These are phyloP conservation scores for Pandemis corylana DNA, from an alignment of 2,888 invertebrate species.

Conservation along the genomic window DNA sequence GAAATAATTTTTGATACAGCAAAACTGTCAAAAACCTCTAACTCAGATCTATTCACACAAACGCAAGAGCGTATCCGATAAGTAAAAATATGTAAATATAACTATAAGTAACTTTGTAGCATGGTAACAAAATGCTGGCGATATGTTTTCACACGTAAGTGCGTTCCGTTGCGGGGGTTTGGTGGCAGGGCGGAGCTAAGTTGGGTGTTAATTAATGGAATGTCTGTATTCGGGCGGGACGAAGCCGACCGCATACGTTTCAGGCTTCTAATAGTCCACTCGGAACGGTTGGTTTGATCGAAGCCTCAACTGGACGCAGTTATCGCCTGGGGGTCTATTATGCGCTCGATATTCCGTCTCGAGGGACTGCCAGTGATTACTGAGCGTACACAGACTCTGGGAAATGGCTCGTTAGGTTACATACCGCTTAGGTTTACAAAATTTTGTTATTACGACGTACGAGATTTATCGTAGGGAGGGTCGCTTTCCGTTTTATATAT, in stretches of 20 bases:
- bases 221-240: constrained; percentile 54
- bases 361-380: constrained; percentile 43
- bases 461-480: constrained; percentile 5
- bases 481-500: background rate
- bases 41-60: no score
- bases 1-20: no score
- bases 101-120: background rate
- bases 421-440: constrained; percentile 20
- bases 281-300: constrained; percentile 43
- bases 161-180: constrained; percentile 36
- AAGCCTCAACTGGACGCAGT: constrained; percentile 42
- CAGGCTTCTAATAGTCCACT: constrained; percentile 40
- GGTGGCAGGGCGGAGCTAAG: constrained; percentile 45
- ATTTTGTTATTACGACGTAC: constrained; percentile 15
- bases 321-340: constrained; percentile 46
- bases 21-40: no score
- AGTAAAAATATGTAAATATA: background rate
- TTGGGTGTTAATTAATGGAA: constrained; percentile 63
- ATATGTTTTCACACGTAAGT: background rate
- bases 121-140: background rate
- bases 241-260: constrained; percentile 33
- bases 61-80: no score
- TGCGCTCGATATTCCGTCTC: constrained; percentile 42
- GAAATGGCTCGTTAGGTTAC: constrained; percentile 35
- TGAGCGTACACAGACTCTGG: constrained; percentile 30